Evolutionary conservation across 1,140 invertebrate genomes (phyloP), one percentile per base, ranked within the genome.

Genomic region (Drosophila lini): DNA sequence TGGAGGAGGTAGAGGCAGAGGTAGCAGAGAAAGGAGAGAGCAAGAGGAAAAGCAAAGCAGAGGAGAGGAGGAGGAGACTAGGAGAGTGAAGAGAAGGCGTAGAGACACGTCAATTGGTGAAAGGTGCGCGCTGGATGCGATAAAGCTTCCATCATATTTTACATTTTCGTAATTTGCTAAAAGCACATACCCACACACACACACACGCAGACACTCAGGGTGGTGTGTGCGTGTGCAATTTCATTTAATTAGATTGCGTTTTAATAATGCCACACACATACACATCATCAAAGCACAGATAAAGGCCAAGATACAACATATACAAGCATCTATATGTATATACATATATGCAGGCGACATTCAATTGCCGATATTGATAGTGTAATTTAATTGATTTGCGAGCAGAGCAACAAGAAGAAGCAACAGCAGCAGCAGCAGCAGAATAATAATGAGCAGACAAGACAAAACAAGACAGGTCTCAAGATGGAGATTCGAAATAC

Each of bases 161-260:
- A 86, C 79, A 86, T 86, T 89, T 88, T 88, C 77, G 56, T 89
- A 88, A 88, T 88, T 88, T 89, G 77, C 83, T 88, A 88, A 88
- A 89, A 88, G 83, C 84, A 67, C 53, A 69, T 42, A 50, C 41
- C 40, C 60, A 70, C 42, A 60, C 53, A 69, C 41, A 58, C 8
- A 67, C 38, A 42, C 55, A 34, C 19, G 19, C 19, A 22, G 22
- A 48, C 22, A 60, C 31, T 50, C 48, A 5, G 42, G 32, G 10
- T 31, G 53, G 34, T 56, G 74, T 74, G 79, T 79, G 79, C 73
- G 71, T 79, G 75, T 78, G 68, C 80, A 77, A 88, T 78, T 88
- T 88, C 84, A 88, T 88, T 88, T 88, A 88, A 88, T 88, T 88
- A 88, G 83, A 88, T 88, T 88, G 84, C 80, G 73, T 78, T 88